A percentile compares a stretch with the other conserved stretches of the same genome.
These are phyloP conservation scores for Harpalus rufipes DNA, from an alignment of 2,888 invertebrate genomes.

Conservation along the genomic window DNA sequence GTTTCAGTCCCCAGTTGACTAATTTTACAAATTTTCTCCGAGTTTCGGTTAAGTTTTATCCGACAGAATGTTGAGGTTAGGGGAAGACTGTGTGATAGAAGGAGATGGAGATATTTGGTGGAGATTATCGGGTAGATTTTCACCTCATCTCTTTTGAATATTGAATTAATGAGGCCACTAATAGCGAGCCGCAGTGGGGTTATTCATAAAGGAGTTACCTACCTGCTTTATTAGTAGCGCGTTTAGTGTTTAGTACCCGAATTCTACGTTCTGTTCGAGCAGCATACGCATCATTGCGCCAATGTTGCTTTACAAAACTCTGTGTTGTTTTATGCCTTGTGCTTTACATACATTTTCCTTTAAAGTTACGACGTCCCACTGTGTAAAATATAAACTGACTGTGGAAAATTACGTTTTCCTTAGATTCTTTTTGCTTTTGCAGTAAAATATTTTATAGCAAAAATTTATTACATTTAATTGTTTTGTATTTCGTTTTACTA, in stretches of 20 bases:
- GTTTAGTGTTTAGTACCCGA: conserved; percentile 58
- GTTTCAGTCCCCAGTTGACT: conserved; percentile 63
- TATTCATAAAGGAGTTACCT: conserved; percentile 66
- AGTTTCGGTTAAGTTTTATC: conserved; percentile 55
- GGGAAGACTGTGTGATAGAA: conserved; percentile 11
- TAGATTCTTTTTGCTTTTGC: conserved; percentile 43
- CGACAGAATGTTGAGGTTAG: conserved; percentile 14
- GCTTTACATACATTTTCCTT: conserved; percentile 51
- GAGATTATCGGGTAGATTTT: conserved; percentile 56
- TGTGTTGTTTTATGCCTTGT: conserved; percentile 47
- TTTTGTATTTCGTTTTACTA: conserved; percentile 6
- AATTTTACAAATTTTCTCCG: conserved; percentile 65
- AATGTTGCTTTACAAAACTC: conserved; percentile 49
- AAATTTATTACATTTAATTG: conserved; percentile 43
- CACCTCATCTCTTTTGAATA: conserved; percentile 50
- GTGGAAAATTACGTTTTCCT: conserved; percentile 42
- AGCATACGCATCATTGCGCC: conserved; percentile 40
- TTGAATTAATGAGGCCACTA: conserved; percentile 67
- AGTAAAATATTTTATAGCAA: conserved; percentile 42
- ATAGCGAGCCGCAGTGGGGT: conserved; percentile 59
- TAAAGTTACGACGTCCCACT: conserved; percentile 48
- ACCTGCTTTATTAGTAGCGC: conserved; percentile 65
- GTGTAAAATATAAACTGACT: conserved; percentile 42
- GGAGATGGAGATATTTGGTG: conserved; percentile 25
- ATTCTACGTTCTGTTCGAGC: neutral